A percentile compares a stretch with the other conserved stretches of the same genome.
phyloP scores from a whole-genome alignment of 2,113 vertebrate species.

The Muscicapa adusta region DNA sequence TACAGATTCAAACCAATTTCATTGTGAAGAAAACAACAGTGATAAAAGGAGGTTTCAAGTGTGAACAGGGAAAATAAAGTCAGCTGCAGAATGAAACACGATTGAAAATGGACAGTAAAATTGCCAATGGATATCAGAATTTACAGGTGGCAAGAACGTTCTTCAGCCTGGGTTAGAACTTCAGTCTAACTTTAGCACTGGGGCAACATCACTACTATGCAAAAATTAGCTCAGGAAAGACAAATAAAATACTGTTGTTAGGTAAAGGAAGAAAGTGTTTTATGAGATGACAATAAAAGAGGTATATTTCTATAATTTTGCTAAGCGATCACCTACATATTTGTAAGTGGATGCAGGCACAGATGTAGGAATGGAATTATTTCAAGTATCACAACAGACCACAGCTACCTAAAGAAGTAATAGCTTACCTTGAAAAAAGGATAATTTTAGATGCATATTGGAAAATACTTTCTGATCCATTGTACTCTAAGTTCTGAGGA shows the following conservation, averaged over 20 bases:
- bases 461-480: slow-evolving; percentile 21
- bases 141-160: not conserved
- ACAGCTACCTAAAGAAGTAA: not conserved
- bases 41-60: not conserved
- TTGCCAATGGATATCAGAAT: not conserved
- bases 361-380: not conserved
- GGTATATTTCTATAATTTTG: not conserved
- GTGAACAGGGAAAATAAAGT: not conserved
- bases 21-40: not conserved
- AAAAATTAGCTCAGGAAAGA: not conserved
- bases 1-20: not conserved
- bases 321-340: not conserved
- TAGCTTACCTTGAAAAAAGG: not conserved
- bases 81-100: not conserved
- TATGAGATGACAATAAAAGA: not conserved
- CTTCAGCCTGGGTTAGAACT: not conserved
- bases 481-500: not conserved
- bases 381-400: not conserved
- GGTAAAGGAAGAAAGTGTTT: not conserved
- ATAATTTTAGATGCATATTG: not conserved
- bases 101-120: not conserved
- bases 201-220: not conserved
- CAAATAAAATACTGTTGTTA: not conserved
- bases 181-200: not conserved
- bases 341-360: not conserved